These are phyloP conservation scores for Catonia carolina DNA, from an alignment of 2,888 invertebrate species.

Conservation along the genomic window DNA sequence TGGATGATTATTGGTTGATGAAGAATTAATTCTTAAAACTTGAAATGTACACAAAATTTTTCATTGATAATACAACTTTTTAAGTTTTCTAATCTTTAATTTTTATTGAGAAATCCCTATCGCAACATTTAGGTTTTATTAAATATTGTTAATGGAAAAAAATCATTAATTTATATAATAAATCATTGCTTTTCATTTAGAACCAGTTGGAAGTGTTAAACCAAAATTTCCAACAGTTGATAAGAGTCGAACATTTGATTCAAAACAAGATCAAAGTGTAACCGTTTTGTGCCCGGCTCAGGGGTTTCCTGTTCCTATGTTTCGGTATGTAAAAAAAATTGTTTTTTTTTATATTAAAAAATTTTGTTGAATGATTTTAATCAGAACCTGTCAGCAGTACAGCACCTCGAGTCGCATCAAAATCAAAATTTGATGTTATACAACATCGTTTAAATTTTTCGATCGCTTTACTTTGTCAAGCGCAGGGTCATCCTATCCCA, in stretches of 20 bases:
- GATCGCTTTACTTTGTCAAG: conserved; percentile 44
- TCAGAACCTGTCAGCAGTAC: conserved; percentile 29
- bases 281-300: conserved; percentile 67
- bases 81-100: too few relatives aligned
- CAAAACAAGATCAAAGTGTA: conserved; percentile 43
- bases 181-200: conserved; percentile 27
- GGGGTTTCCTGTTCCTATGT: conserved; percentile 55
- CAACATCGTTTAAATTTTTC: background rate
- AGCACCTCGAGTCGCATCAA: conserved; percentile 25
- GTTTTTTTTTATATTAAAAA: background rate
- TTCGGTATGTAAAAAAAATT: conserved; percentile 44
- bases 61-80: too few relatives aligned
- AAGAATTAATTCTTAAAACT: too few relatives aligned
- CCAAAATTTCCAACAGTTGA: conserved; percentile 43
- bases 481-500: conserved; percentile 53
- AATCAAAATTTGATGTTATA: conserved; percentile 8
- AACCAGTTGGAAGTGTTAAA: conserved; percentile 41
- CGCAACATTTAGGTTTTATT: background rate
- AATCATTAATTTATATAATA: too few relatives aligned
- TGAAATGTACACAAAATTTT: too few relatives aligned
- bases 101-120: background rate
- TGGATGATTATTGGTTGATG: too few relatives aligned
- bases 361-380: background rate
- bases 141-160: too few relatives aligned
- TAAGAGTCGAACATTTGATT: conserved; percentile 28